phyloP scores from a whole-genome alignment of 2,113 vertebrate species.

The Grus americana region DNA sequence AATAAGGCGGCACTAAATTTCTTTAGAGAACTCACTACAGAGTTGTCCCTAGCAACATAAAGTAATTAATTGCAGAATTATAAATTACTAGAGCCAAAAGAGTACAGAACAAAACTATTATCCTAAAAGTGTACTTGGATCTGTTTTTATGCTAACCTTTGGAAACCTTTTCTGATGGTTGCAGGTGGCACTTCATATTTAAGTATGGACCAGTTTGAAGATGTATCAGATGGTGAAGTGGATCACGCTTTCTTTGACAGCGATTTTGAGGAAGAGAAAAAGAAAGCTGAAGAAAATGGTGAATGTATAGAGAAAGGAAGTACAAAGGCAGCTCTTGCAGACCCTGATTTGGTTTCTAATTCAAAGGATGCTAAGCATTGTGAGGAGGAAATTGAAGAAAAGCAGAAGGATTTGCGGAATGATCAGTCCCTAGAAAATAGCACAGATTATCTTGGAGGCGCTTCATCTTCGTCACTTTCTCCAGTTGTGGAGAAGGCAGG shows the following conservation, averaged over 20 bases:
- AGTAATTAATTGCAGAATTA: neutral
- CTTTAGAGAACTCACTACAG: neutral
- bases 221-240: constrained; percentile 86
- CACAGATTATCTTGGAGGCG: neutral
- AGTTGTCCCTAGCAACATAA: neutral
- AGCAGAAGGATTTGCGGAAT: neutral
- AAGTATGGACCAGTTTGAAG: constrained; percentile 80
- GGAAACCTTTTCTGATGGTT: constrained; percentile 29
- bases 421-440: neutral
- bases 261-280: constrained; percentile 79
- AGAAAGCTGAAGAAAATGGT: constrained; percentile 57
- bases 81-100: neutral
- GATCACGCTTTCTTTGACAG: constrained; percentile 97
- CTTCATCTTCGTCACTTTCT: neutral
- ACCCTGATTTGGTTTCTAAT: neutral
- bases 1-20: neutral
- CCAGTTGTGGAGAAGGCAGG: constrained; percentile 22
- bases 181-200: neutral
- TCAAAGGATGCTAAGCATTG: neutral
- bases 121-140: neutral
- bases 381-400: constrained; percentile 53
- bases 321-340: constrained; percentile 1
- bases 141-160: neutral
- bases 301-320: constrained; percentile 4
- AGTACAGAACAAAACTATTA: neutral